These are phyloP conservation scores for Podarcis siculus DNA, from an alignment of 2,797 vertebrate species.

Conservation along the genomic window DNA sequence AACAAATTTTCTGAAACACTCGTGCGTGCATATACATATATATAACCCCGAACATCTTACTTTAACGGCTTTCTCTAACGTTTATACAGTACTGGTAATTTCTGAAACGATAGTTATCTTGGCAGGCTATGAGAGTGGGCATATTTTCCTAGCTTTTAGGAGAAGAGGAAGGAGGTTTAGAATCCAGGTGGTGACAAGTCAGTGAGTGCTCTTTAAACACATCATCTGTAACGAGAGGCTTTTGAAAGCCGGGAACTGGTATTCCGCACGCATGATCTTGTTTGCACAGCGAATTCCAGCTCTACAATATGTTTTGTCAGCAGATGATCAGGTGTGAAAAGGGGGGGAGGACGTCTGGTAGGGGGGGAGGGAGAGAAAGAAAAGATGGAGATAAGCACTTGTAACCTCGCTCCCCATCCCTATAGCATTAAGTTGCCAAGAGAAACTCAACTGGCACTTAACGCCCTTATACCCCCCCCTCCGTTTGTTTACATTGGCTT, in stretches of 20 bases:
- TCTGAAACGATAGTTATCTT: neutral
- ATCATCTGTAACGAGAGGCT: neutral
- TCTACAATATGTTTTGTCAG: neutral
- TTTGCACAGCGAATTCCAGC: neutral
- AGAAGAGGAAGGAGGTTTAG: neutral
- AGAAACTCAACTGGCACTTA: neutral
- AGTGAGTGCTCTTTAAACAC: neutral
- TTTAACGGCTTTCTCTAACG: neutral
- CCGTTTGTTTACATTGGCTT: constrained; percentile 40
- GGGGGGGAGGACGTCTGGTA: neutral
- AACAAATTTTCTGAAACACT: neutral
- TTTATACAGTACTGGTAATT: neutral
- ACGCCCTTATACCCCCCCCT: neutral
- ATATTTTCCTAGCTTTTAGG: neutral
- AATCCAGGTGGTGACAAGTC: neutral
- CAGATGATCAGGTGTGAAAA: neutral
- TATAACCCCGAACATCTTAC: no score
- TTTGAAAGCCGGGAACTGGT: neutral
- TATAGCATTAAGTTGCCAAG: neutral
- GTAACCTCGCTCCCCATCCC: neutral
- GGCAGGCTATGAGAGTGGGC: neutral
- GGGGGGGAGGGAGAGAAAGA: no score
- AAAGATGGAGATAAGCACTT: neutral
- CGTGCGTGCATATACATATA: no score
- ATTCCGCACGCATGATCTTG: neutral